Base-by-base conservation (phyloP, 2,797 vertebrate species). In the Pampus argenteus region DNA sequence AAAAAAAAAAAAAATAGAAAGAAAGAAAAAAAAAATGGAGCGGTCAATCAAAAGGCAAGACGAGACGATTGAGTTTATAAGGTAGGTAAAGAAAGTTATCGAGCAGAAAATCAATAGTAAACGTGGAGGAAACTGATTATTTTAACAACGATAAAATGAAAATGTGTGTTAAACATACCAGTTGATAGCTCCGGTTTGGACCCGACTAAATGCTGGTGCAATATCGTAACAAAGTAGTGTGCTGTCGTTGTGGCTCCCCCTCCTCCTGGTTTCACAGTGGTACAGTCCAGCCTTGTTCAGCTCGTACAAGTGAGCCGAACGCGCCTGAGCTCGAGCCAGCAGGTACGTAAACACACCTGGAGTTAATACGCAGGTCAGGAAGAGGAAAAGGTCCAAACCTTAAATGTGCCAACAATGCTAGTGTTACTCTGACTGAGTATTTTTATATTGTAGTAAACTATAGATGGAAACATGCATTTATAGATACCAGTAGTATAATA, bases 31-130 rank as follows among this genome's bases (percentile, higher is more conserved):
- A 76, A 82, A 92, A 74, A 91, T 86, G 89, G 88, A 91, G 86
- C 91, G 71, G 91, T 93, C 94, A 93, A 92, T 94, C 91, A 92
- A 88, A 85, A 66, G 50, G 51, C 66, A 67, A 65, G 71, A 62
- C 15, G 81, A 76, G 38, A 23, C 44, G 29, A 61, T 38, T 66
- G 49, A 83, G 61, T 71, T 77, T 74, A 34, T 57, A 75, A 82
- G 89, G 86, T 82, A 20, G 56, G 2, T 9, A 26, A 22, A 14
- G 11, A 40, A 66, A 83, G 36, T 78, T 70, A 15, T 4, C 3
- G 2, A 3, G 10, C 0, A 2, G 6, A 34, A 51, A 52, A 57
- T 18, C 0, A 2, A 4, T 2, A 8, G 18, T 0, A 6, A 26
- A 5, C 1, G 0, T 2, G 0, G 4, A 2, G 2, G 0, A 14